phyloP scores from a whole-genome alignment of 2,113 vertebrate genomes.

The Haemorhous mexicanus region DNA sequence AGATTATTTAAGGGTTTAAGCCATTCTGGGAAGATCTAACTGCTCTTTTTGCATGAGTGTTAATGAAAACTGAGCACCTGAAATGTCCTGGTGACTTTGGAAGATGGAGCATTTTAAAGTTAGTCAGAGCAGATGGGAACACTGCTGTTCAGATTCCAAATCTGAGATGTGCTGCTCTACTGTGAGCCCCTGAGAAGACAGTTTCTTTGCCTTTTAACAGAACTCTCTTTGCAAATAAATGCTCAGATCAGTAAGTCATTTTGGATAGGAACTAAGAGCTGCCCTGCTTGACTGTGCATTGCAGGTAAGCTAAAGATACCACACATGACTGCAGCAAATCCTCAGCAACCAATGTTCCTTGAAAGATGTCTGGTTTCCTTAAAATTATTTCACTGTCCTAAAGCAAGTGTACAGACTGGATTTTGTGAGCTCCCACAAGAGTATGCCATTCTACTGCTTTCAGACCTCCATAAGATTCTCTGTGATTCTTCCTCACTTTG shows the following conservation, averaged over 20 bases:
- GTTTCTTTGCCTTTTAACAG: neutral
- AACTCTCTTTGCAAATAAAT: neutral
- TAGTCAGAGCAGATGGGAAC: neutral
- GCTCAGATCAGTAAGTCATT: neutral
- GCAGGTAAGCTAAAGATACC: neutral
- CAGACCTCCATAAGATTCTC: neutral
- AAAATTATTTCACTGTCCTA: neutral
- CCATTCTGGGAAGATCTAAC: neutral
- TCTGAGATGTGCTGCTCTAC: neutral
- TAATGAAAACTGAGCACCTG: neutral
- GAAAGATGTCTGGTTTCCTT: neutral
- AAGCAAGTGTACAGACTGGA: neutral
- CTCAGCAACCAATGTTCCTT: neutral
- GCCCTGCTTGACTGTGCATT: neutral
- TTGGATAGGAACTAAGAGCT: neutral
- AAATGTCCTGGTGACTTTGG: neutral
- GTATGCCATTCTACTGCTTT: neutral
- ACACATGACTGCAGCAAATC: neutral
- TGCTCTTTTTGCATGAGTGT: neutral
- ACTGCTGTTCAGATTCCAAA: neutral
- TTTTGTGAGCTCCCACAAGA: neutral
- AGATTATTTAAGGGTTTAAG: neutral
- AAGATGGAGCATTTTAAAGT: neutral
- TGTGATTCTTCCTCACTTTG: neutral
- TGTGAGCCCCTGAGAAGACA: neutral